phyloP scores from a whole-genome alignment of 2,113 vertebrate species.

The Ibidorhyncha struthersii region DNA sequence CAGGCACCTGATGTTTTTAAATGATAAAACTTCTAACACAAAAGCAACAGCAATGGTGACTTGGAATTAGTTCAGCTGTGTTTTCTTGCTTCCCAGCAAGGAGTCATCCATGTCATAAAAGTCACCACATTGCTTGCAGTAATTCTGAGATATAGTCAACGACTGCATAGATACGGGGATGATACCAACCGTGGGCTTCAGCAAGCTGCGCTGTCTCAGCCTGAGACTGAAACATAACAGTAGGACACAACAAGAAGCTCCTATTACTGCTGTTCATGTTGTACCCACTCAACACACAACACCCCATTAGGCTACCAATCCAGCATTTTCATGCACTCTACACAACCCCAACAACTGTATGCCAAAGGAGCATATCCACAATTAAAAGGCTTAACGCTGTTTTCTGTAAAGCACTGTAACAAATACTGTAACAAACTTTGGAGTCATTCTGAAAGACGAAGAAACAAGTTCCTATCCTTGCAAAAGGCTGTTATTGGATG shows the following conservation, averaged over 20 bases:
- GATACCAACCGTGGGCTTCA: not conserved
- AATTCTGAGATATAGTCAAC: not conserved
- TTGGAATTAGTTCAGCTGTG: not conserved
- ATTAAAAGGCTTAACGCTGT: not conserved
- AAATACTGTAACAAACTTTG: not conserved
- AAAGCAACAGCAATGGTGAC: not conserved
- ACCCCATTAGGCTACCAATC: not conserved
- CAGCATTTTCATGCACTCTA: not conserved
- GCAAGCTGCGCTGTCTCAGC: not conserved
- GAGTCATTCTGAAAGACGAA: not conserved
- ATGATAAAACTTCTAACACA: not conserved
- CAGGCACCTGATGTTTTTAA: not conserved
- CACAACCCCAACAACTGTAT: not conserved
- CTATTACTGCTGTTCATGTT: not conserved
- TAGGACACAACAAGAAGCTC: not conserved
- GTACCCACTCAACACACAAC: not conserved
- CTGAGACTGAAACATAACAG: not conserved
- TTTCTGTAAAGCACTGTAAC: not conserved
- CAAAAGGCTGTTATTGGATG: not conserved
- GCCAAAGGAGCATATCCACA: not conserved
- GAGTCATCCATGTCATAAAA: not conserved
- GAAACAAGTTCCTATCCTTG: not conserved
- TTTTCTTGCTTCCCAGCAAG: not conserved
- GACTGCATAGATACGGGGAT: not conserved
- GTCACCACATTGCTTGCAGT: not conserved